Evolutionary conservation across 2,888 invertebrate genomes (phyloP).

Genomic region (Asteroscopus sphinx): DNA sequence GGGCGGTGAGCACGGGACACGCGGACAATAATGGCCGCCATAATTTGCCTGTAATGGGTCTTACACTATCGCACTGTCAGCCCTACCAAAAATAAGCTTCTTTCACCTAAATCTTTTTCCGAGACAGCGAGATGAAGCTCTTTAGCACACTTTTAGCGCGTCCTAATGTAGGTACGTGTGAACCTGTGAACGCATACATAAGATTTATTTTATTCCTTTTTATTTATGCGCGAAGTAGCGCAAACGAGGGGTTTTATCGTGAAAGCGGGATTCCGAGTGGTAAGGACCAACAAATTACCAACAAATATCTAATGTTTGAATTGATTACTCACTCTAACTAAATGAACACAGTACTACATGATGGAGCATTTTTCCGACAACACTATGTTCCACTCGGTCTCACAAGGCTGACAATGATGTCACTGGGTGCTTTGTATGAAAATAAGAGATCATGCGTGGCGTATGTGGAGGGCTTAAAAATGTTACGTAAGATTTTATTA

Average conservation of each 20-base stretch:
- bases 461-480: conserved; percentile 44
- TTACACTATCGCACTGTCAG: conserved; percentile 88
- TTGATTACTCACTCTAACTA: conserved; percentile 28
- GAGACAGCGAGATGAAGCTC: conserved; percentile 67
- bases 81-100: conserved; percentile 86
- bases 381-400: conserved; percentile 26
- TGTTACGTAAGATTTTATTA: conserved; percentile 49
- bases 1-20: conserved; percentile 80
- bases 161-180: conserved; percentile 51
- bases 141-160: conserved; percentile 66
- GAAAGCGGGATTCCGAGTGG: conserved; percentile 17
- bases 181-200: conserved; percentile 45
- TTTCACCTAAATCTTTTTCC: conserved; percentile 75
- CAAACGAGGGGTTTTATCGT: conserved; percentile 38
- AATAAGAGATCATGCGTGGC: conserved; percentile 49
- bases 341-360: conserved; percentile 20
- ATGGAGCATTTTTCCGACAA: conserved; percentile 22
- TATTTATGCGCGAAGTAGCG: conserved; percentile 28
- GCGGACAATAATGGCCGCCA: conserved; percentile 86
- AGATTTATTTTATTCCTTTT: conserved; percentile 51
- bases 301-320: conserved; percentile 17
- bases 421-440: conserved; percentile 49
- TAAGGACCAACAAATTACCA: conserved; percentile 10
- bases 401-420: conserved; percentile 40
- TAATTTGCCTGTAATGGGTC: conserved; percentile 88